Conservation (phyloP, 2,888 invertebrate species). For the Parasteatoda lunata region DNA sequence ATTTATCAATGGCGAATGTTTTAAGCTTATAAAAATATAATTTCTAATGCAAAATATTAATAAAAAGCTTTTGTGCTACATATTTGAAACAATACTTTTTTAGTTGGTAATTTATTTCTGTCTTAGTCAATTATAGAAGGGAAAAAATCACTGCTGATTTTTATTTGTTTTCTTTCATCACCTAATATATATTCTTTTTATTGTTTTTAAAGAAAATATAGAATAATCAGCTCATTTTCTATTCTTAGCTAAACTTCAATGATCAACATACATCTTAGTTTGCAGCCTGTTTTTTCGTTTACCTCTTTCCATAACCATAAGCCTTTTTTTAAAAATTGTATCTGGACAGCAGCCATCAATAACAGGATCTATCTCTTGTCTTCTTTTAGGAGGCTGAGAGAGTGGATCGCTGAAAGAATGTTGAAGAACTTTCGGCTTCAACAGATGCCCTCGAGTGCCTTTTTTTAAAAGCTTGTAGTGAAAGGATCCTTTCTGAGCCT, state of each 20-base stretch:
- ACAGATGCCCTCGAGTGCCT: slow-evolving; percentile 33
- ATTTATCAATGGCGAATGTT: no score
- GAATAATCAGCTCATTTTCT: slow-evolving; percentile 36
- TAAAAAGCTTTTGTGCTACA: no score
- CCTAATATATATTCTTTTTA: slow-evolving; percentile 17
- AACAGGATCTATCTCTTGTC: slow-evolving; percentile 32
- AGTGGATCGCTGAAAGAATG: slow-evolving; percentile 43
- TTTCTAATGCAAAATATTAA: no score
- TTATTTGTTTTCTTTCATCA: no score
- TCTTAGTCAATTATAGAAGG: no score
- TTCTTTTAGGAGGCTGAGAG: slow-evolving; percentile 27
- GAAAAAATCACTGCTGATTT: no score
- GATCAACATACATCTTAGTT: neutral
- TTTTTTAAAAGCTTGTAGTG: slow-evolving; percentile 10
- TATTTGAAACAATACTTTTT: no score
- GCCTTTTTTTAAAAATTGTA: neutral
- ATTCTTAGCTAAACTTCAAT: slow-evolving; percentile 30
- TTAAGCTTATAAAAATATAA: no score
- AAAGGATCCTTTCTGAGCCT: neutral
- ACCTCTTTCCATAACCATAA: neutral
- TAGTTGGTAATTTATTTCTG: no score
- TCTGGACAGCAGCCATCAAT: slow-evolving; percentile 58
- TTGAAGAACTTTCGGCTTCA: slow-evolving; percentile 28
- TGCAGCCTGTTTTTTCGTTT: neutral
- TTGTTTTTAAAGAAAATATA: slow-evolving; percentile 50